phyloP scores from a whole-genome alignment of 2,888 invertebrate genomes.

The Caenorhabditis imperialis region DNA sequence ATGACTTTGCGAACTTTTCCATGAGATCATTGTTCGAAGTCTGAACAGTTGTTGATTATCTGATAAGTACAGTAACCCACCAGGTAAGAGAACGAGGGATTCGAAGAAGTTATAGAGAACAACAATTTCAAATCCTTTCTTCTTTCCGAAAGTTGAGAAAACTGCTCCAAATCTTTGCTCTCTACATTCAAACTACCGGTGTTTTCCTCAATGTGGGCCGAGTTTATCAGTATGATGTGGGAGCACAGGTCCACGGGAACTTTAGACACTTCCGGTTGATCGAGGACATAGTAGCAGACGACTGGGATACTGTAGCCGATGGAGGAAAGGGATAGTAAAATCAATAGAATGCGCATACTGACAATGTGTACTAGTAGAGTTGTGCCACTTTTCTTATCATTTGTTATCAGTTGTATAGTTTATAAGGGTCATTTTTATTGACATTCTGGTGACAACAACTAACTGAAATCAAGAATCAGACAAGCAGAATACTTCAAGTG shows the following conservation, averaged over 20 bases:
- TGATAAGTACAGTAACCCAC: conserved; percentile 41
- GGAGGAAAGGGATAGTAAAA: conserved; percentile 1
- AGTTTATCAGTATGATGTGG: conserved; percentile 57
- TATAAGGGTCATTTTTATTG: too few species aligned
- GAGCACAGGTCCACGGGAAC: conserved; percentile 43
- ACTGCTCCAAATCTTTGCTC: conserved; percentile 11
- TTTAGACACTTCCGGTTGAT: conserved; percentile 32
- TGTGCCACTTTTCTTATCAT: too few species aligned
- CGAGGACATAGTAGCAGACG: conserved; percentile 40
- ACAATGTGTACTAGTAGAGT: too few species aligned
- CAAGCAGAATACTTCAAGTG: too few species aligned
- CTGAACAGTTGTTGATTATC: conserved; percentile 45
- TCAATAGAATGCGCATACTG: neutral
- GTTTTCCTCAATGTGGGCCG: conserved; percentile 41
- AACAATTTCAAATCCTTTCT: conserved; percentile 41
- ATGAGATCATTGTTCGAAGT: conserved; percentile 40
- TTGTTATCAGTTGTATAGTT: too few species aligned
- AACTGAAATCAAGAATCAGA: too few species aligned
- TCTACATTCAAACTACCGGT: conserved; percentile 13
- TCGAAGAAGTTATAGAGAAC: conserved; percentile 49
- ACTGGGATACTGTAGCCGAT: conserved; percentile 14
- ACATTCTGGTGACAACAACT: too few species aligned
- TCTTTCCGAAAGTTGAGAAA: neutral
- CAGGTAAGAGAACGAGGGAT: conserved; percentile 49
- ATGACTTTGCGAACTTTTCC: conserved; percentile 34